Percentiles rank a stretch among this genome's conserved stretches.
These are phyloP conservation scores for Embiotoca jacksoni DNA, from an alignment of 2,113 vertebrate species.

Conservation along the genomic window DNA sequence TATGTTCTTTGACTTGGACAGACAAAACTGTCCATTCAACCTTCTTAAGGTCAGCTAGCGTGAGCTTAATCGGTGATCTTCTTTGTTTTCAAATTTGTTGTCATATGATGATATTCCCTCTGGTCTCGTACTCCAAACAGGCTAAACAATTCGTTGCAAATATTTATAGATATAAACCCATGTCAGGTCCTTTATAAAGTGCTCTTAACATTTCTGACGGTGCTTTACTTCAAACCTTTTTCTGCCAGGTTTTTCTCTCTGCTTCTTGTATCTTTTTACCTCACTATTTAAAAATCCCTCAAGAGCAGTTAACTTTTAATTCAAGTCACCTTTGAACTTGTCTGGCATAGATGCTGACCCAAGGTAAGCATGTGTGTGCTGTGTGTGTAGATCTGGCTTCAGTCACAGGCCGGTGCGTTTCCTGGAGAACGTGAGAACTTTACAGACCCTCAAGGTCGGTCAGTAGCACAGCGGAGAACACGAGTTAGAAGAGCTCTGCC, in stretches of 20 bases:
- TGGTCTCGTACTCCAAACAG: neutral
- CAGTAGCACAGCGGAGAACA: slow-evolving; percentile 60
- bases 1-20: too few species aligned
- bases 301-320: slow-evolving; percentile 81
- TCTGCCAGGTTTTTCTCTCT: slow-evolving; percentile 29
- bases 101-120: neutral
- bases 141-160: neutral
- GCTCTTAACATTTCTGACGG: slow-evolving; percentile 22
- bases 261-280: slow-evolving; percentile 49
- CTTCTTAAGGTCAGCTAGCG: neutral
- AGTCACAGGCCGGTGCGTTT: slow-evolving; percentile 46
- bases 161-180: neutral
- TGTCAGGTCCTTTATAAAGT: slow-evolving; percentile 11
- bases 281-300: slow-evolving; percentile 69
- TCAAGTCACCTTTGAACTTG: slow-evolving; percentile 78
- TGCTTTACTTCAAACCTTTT: slow-evolving; percentile 12
- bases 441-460: slow-evolving; percentile 79
- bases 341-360: slow-evolving; percentile 56
- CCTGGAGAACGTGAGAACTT: slow-evolving; percentile 81
- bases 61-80: neutral
- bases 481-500: slow-evolving; percentile 46
- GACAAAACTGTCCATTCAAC: neutral
- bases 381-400: slow-evolving; percentile 54
- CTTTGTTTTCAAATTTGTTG: neutral
- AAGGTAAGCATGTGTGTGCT: slow-evolving; percentile 19